phyloP scores from a whole-genome alignment of 2,113 vertebrate species.

The Petroica traversi region DNA sequence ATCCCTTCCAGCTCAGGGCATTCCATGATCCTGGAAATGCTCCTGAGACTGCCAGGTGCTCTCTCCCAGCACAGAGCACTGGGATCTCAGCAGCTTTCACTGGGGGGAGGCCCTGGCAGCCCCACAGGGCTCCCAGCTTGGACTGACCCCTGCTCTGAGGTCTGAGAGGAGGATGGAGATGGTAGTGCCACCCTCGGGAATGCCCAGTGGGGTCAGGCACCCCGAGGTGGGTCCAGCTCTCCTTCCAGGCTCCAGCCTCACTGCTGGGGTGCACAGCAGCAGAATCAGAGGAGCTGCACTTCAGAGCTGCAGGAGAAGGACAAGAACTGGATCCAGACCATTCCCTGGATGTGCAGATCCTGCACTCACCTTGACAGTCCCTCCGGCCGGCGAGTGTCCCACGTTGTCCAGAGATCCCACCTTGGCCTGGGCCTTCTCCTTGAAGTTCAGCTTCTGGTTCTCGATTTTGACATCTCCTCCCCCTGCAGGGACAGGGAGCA shows the following conservation, averaged over 20 bases:
- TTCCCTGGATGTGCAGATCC: rapidly evolving
- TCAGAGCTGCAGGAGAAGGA: background rate
- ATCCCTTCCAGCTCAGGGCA: background rate
- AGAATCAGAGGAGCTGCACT: background rate
- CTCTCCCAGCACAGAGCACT: background rate
- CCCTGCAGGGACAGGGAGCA: slow-evolving; percentile 61
- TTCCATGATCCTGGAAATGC: background rate
- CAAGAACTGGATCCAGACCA: background rate
- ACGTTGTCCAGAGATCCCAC: slow-evolving; percentile 87
- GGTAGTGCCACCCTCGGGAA: background rate
- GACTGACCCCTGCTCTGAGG: rapidly evolving
- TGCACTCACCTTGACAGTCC: slow-evolving; percentile 79
- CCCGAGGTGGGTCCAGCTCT: background rate
- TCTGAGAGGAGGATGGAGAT: rapidly evolving
- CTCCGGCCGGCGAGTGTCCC: slow-evolving; percentile 81
- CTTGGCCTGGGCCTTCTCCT: slow-evolving; percentile 90
- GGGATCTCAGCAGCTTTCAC: background rate
- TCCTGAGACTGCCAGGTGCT: background rate
- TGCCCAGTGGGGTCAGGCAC: background rate
- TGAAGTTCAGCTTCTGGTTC: slow-evolving; percentile 88
- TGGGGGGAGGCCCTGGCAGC: background rate
- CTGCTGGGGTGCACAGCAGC: background rate
- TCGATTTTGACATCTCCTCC: slow-evolving; percentile 90
- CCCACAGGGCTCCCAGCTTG: rapidly evolving
- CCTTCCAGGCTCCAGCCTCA: background rate